Base-by-base conservation (phyloP, 2,888 invertebrate genomes). In the Synanthedon formicaeformis region DNA sequence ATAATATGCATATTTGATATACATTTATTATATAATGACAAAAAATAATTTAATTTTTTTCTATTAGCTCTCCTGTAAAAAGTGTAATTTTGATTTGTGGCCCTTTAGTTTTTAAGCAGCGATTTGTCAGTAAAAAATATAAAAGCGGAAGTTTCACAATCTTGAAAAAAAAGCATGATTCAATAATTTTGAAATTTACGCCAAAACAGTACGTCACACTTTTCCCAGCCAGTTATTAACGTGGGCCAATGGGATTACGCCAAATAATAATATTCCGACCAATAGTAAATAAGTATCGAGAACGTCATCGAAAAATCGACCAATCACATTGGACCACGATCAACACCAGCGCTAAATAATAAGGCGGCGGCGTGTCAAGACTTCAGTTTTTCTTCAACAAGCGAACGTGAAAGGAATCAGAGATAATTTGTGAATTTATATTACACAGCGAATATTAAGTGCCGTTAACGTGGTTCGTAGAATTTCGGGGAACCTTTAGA, bases 171-270 rank as follows among this genome's bases (percentile, higher is more conserved):
- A 34, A 34, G 12, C 4, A 45, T 45, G 45, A 45, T 45, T 45
- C 13, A 45, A 45, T 49, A 49, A 49, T 49, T 70, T 84, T 63
- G 69, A 81, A 81, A 62, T 71, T 71, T 59, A 71, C 83, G 82
- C 77, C 70, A 66, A 60, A 64, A 59, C 34, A 8, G 53, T 45
- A 54, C 60, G 57, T 60, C 55, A 60, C 53, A 59, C 23, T 55
- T 60, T 63, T 66, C 62, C 62, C 61, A 73, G 67, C 79, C 77
- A 81, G 72, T 76, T 69, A 78, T 60, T 71, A 81, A 92, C 92
- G 92, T 92, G 92, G 90, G 90, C 92, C 92, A 92, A 92, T 92
- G 59, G 65, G 50, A 63, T 61, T 40, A 50, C 70, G 90, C 89
- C 92, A 91, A 90, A 90, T 90, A 83, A 76, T 64, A 77, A 63